Evolutionary conservation across 1,140 invertebrate species (phyloP), one percentile per base, ranked within the genome.

Genomic region (Camponotus floridanus): DNA sequence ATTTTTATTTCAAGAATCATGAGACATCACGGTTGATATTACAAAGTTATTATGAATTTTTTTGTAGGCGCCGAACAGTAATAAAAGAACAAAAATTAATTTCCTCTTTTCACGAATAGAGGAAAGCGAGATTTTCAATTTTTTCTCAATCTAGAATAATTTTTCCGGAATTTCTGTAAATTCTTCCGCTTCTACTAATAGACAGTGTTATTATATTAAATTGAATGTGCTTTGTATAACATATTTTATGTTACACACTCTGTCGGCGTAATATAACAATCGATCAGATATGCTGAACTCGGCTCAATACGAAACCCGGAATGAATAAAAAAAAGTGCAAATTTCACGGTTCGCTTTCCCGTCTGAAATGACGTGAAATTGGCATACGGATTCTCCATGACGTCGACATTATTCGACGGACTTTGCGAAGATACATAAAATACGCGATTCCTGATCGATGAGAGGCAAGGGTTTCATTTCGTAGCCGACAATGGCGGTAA

Each of bases 311-410:
- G n/a, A 45, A 74, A 74, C 73, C 55, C 62, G 48, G 57, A 18
- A 71, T 73, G 68, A 74, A 73, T 83, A 74, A 62, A 74, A 62
- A 74, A 80, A 83, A 83, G 68, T 74, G 68, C 55, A 42, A 83
- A 83, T 83, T 74, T 74, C 2, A 61, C 57, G 26, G 68, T n/a
- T 48, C 39, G 11, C 51, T 81, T 59, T 81, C n/a, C 39, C 68
- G 8, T 45, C 39, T 59, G 42, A 74, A 81, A 73, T 73, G 55
- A 73, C 39, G 55, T 26, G 55, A 73, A 83, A 83, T 83, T 73
- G 79, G 55, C 79, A 83, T 45, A 45, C 8, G n/a, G 21, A 61
- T 74, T 73, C 31, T 4, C 11, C 39, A 3, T 73, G 48, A 81
- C 78, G 51, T 73, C 79, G 39, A 61, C n/a, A 74, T 83, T 74